These are phyloP conservation scores for Harpagifer antarcticus DNA, from an alignment of 2,797 vertebrate species.

Conservation along the genomic window DNA sequence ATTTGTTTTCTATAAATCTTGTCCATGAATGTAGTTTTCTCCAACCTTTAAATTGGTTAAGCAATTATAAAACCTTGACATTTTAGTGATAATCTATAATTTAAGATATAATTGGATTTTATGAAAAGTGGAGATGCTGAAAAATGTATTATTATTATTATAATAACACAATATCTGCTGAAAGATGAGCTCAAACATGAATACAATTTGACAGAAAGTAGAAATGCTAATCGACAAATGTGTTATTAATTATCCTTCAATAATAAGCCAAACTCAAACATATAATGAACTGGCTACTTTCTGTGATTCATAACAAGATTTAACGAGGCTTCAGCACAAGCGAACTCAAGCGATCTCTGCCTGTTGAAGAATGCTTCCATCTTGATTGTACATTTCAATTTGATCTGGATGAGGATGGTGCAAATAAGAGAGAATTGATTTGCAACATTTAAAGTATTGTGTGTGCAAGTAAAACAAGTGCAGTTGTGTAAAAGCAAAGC, in stretches of 20 bases:
- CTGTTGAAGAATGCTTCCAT: background rate
- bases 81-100: background rate
- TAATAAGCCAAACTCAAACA: background rate
- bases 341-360: background rate
- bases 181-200: too few species aligned
- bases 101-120: too few species aligned
- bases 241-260: background rate
- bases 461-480: background rate
- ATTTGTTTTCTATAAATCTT: background rate
- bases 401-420: background rate
- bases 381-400: background rate
- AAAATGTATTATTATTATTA: too few species aligned
- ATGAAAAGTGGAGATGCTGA: too few species aligned
- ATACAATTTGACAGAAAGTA: too few species aligned
- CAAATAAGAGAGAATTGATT: constrained; percentile 5
- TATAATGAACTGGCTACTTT: background rate
- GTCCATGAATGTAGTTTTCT: background rate
- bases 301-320: background rate
- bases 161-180: too few species aligned
- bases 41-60: background rate
- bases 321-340: background rate
- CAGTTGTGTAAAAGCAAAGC: background rate
- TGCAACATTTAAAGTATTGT: background rate
- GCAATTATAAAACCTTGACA: background rate
- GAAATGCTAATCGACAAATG: background rate